phyloP scores from a whole-genome alignment of 2,797 vertebrate species.

The Columba guinea region DNA sequence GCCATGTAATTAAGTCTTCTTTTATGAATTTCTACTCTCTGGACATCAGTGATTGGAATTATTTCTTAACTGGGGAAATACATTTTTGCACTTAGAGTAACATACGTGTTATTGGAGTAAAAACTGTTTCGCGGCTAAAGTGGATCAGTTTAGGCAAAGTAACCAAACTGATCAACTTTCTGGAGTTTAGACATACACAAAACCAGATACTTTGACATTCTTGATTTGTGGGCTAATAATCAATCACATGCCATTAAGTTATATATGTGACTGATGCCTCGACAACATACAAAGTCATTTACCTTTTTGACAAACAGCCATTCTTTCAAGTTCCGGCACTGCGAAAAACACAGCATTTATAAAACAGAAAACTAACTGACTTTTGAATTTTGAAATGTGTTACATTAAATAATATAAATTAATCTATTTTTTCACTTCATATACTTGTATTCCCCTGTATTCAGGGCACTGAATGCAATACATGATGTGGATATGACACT shows the following conservation, averaged over 20 bases:
- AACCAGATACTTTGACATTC: not conserved
- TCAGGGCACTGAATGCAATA: not conserved
- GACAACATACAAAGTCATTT: not conserved
- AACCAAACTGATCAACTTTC: not conserved
- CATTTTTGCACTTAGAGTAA: not conserved
- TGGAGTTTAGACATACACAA: not conserved
- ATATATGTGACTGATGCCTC: not conserved
- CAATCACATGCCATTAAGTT: not conserved
- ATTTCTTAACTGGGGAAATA: not conserved
- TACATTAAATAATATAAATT: not conserved
- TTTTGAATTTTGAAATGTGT: not conserved
- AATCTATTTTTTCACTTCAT: not conserved
- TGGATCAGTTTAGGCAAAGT: not conserved
- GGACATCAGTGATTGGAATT: not conserved
- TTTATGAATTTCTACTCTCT: not conserved
- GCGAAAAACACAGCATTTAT: not conserved
- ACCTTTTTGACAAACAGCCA: not conserved
- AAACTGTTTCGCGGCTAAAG: not conserved
- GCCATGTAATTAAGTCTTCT: not conserved
- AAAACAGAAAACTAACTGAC: not conserved
- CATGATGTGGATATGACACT: not conserved
- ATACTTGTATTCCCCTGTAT: not conserved
- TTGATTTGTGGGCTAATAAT: not conserved
- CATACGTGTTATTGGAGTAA: not conserved
- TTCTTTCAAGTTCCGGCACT: not conserved